These are phyloP conservation scores for Danio jaintianensis DNA, from an alignment of 2,797 vertebrate species.

Conservation along the genomic window DNA sequence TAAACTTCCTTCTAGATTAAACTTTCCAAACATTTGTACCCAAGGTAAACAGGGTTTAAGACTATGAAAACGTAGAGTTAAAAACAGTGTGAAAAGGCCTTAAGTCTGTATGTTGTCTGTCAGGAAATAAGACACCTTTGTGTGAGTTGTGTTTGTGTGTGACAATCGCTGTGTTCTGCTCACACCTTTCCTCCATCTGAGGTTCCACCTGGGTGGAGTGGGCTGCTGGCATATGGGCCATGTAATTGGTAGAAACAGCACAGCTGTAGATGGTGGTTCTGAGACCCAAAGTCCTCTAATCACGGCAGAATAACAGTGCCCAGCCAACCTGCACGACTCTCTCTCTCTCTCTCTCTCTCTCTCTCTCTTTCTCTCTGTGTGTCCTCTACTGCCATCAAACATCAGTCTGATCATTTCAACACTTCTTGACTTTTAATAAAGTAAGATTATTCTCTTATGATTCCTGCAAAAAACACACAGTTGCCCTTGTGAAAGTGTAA, in stretches of 20 bases:
- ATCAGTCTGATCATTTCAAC: background rate
- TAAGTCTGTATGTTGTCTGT: background rate
- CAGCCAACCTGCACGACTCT: slow-evolving; percentile 21
- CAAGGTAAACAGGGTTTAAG: too few species aligned
- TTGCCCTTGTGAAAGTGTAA: background rate
- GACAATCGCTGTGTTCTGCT: slow-evolving; percentile 58
- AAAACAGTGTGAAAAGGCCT: too few species aligned
- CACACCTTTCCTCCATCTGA: slow-evolving; percentile 49
- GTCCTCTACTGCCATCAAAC: background rate
- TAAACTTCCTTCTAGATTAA: too few species aligned
- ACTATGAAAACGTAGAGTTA: too few species aligned
- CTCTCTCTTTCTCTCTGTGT: background rate
- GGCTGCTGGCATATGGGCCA: slow-evolving; percentile 77
- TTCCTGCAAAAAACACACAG: background rate
- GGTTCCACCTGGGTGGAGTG: slow-evolving; percentile 56
- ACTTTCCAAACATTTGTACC: too few species aligned
- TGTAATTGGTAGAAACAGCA: slow-evolving; percentile 86
- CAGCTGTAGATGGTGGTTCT: slow-evolving; percentile 80
- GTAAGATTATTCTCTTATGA: background rate
- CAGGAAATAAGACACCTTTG: slow-evolving; percentile 27
- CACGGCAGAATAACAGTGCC: slow-evolving; percentile 69
- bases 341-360: background rate
- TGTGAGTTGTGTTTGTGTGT: slow-evolving; percentile 53
- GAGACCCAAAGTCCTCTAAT: slow-evolving; percentile 78
- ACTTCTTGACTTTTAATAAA: too few species aligned